Evolutionary conservation across 23 tunicate species (phyloP).

Genomic region (Botrylloides violaceus): DNA sequence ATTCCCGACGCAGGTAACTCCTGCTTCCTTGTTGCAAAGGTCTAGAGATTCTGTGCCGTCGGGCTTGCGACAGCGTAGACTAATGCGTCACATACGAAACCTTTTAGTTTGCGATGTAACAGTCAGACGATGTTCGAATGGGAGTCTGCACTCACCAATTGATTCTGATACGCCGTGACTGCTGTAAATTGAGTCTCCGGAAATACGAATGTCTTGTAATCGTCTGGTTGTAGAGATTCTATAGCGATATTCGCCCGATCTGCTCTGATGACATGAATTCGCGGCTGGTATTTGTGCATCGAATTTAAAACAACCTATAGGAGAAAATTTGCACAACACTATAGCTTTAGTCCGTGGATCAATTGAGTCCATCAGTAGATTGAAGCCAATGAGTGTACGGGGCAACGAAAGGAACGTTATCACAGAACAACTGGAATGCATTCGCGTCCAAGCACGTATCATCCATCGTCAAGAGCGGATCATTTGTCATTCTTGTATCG

Average conservation of each 20-base stretch:
- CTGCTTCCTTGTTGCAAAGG: no score
- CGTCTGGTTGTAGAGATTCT: conserved; percentile 30
- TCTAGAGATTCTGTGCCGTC: no score
- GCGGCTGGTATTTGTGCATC: conserved; percentile 96
- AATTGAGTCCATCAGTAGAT: no score
- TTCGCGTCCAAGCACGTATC: neutral
- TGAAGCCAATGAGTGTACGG: no score
- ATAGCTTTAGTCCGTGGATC: no score
- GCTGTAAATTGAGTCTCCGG: conserved; percentile 93
- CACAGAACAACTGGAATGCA: no score
- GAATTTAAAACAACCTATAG: conserved; percentile 83
- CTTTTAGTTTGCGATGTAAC: no score
- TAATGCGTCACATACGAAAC: no score
- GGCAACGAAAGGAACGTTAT: no score
- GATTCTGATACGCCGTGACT: conserved; percentile 95
- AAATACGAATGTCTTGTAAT: conserved; percentile 85
- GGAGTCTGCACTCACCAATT: conserved; percentile 72
- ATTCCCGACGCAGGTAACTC: no score
- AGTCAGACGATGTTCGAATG: no score
- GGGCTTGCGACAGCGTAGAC: no score
- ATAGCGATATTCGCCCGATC: conserved; percentile 30
- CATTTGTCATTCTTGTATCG: neutral
- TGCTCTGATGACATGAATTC: conserved; percentile 67
- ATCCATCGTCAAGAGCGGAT: neutral
- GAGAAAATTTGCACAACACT: neutral